Evolutionary conservation across 1,140 invertebrate genomes (phyloP).

Genomic region (Archivesica marissinica): DNA sequence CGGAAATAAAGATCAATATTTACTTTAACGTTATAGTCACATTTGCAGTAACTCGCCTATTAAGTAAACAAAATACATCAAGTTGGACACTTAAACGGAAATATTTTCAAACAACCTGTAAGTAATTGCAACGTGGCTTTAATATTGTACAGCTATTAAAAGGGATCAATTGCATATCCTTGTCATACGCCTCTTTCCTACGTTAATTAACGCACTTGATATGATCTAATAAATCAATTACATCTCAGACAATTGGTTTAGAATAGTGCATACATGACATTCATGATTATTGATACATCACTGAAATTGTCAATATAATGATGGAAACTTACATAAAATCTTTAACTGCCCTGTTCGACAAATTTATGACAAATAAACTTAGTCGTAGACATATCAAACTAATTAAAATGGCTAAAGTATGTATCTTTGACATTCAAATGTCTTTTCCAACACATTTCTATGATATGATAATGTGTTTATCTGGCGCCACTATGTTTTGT

Average conservation of each 20-base stretch:
- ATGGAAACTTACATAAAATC: neutral
- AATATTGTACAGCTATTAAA: neutral
- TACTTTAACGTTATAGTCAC: constrained; percentile 18
- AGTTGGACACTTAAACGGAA: constrained; percentile 33
- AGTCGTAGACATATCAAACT: neutral
- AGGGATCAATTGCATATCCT: neutral
- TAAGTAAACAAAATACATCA: constrained; percentile 54
- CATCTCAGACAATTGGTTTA: neutral
- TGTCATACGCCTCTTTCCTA: neutral
- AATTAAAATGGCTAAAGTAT: constrained; percentile 13
- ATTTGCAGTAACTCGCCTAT: constrained; percentile 14
- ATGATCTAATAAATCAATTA: no score
- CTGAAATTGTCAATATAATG: constrained; percentile 13
- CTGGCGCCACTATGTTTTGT: neutral
- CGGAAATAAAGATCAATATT: constrained; percentile 39
- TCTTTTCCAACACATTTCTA: neutral
- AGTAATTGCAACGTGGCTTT: neutral
- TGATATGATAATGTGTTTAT: neutral
- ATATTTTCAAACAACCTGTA: neutral
- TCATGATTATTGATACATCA: neutral
- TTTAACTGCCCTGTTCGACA: neutral
- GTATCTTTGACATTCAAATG: constrained; percentile 16
- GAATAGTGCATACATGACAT: neutral
- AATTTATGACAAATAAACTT: constrained; percentile 28
- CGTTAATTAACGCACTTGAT: neutral